Base-by-base conservation (phyloP, 2,113 vertebrate genomes). In the Gorsachius goisagi region DNA sequence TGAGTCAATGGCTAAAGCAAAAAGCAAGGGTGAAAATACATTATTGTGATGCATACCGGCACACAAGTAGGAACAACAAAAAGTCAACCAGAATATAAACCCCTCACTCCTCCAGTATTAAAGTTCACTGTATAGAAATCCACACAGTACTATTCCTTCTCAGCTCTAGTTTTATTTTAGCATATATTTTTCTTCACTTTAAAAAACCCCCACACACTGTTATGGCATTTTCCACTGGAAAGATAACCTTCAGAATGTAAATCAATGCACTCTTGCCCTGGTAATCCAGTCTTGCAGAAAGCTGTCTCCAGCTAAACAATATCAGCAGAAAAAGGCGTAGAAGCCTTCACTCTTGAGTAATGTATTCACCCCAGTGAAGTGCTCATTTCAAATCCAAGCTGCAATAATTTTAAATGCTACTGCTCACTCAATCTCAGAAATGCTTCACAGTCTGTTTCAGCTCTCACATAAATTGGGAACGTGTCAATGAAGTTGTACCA, bases 161-260 rank as follows among this genome's bases (percentile, higher is more conserved):
- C 66, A 77, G 41, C 47, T 66, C 27, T 23, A 41, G 74, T 50
- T 87, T 87, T 86, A 91, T 93, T 94, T 91, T 88, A 94, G 60
- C 84, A 91, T 85, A 53, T 85, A 86, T 93, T 89, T 97, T 88
- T 82, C 77, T 79, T 79, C 74, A 49, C 64, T 75, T 92, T 24
- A 49, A 77, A 88, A 77, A 32, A 2, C 16, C 72, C 12, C 11
- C 60, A 49, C 66, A 62, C 60, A 32, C 33, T 73, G 39, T 35
- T 81, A 50, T 96, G 90, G 44, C 79, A 95, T 96, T 90, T 93
- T 85, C 83, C 45, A 28, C 83, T 93, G 82, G 74, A 93, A 92
- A 96, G 93, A 96, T 96, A 97, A 97, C 96, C 96, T 97, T 96
- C 93, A 95, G 90, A 96, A 96, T 97, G 90, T 93, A 97, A 97